A percentile compares a stretch with the other conserved stretches of the same genome.
These are phyloP conservation scores for Scatophagus argus DNA, from an alignment of 2,113 vertebrate species.

Conservation along the genomic window DNA sequence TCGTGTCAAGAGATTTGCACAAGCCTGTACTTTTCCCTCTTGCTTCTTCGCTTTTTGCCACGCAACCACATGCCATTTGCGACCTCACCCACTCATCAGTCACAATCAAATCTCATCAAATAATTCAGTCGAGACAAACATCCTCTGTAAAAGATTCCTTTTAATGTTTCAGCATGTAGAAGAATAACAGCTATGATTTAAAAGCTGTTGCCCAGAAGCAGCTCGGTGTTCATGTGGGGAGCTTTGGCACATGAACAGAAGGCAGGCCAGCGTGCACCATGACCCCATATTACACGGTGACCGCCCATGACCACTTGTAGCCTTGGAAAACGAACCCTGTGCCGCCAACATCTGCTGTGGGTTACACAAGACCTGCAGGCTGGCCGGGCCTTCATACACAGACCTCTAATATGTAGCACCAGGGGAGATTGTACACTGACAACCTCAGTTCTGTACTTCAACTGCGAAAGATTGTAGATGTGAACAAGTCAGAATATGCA, in stretches of 20 bases:
- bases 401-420: slow-evolving; percentile 6
- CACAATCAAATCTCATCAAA: not conserved
- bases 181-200: not conserved
- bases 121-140: not conserved
- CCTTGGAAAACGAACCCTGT: slow-evolving; percentile 47
- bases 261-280: slow-evolving; percentile 12
- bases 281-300: slow-evolving; percentile 28
- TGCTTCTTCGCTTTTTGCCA: no score
- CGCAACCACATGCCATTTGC: not conserved
- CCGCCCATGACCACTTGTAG: slow-evolving; percentile 44
- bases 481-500: not conserved
- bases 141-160: not conserved
- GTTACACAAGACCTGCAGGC: slow-evolving; percentile 6
- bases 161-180: not conserved
- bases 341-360: slow-evolving; percentile 47
- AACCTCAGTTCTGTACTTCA: not conserved
- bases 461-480: not conserved
- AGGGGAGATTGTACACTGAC: not conserved
- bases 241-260: slow-evolving; percentile 51
- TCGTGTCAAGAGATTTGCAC: not conserved
- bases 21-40: not conserved
- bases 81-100: not conserved
- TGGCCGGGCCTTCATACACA: not conserved
- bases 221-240: not conserved
- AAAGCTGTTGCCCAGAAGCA: slow-evolving; percentile 22